Evolutionary conservation across 2,888 invertebrate genomes (phyloP).

Genomic region (Chymomyza procnemis): DNA sequence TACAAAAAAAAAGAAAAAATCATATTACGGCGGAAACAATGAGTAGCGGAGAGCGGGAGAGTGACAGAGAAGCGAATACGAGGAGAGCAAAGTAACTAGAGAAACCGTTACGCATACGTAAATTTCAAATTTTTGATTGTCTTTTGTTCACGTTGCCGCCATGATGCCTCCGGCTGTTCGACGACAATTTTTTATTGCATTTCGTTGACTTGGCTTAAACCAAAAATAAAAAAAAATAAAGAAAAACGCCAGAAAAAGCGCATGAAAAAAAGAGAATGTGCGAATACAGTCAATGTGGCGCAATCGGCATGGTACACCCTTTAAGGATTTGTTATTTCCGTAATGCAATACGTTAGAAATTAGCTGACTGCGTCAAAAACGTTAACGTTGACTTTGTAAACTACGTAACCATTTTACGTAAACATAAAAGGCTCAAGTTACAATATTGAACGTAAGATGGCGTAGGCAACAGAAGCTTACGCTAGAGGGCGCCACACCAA

Average conservation of each 20-base stretch:
- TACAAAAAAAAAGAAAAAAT: slow-evolving; percentile 12
- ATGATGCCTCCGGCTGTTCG: slow-evolving; percentile 39
- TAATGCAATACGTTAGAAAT: no score
- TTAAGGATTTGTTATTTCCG: no score
- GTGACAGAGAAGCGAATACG: slow-evolving; percentile 4
- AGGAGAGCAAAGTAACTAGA: slow-evolving; percentile 32
- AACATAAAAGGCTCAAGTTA: no score
- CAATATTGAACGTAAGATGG: no score
- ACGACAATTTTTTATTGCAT: slow-evolving; percentile 54
- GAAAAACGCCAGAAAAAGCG: no score
- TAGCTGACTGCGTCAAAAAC: no score
- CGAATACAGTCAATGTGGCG: not conserved
- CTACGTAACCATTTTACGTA: no score
- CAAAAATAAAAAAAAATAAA: not conserved
- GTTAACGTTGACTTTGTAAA: no score
- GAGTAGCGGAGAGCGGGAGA: not conserved
- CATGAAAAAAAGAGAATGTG: not conserved
- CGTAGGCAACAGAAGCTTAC: no score
- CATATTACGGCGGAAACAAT: not conserved
- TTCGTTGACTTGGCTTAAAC: slow-evolving; percentile 32
- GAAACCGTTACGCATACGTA: slow-evolving; percentile 64
- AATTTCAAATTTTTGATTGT: slow-evolving; percentile 62
- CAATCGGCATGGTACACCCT: no score
- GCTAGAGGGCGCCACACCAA: no score
- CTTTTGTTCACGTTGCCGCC: slow-evolving; percentile 26